Evolutionary conservation across 1,140 invertebrate genomes (phyloP), one percentile per base, ranked within the genome.

Genomic region (Orius laevigatus): DNA sequence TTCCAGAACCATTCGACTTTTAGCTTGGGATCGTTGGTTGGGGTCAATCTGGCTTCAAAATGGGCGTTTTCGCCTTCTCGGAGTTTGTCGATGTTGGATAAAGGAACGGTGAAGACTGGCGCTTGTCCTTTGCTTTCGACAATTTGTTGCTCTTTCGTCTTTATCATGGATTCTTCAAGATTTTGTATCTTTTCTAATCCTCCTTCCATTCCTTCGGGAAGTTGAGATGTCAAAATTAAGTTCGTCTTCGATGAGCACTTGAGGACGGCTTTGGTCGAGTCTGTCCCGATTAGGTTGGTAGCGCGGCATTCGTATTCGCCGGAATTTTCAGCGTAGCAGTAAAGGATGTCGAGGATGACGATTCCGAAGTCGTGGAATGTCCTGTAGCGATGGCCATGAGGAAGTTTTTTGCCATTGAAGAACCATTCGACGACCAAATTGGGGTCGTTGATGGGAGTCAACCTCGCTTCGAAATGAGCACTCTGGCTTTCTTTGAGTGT

Each of bases 291-390:
- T 63, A 89, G 85, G 59, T 96, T 96, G 10, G 79, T 80, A 14
- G 93, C 91, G 54, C 88, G 73, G 61, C 88, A 91, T 68, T 92
- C 87, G 59, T 91, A 93, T 14, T 81, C 75, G 25, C 93, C 92
- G 41, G 87, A 91, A 64, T 98, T 95, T 68, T 97, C 91, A 65
- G 89, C 88, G 60, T 95, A 96, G 56, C 89, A 94, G 62, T 95
- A 97, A 1, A 96, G 66, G 51, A 98, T 93, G 59, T 96, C 92
- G 50, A 98, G 70, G 56, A 94, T 91, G 25, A 96, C 92, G 61
- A 94, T 91, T 51, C 84, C 91, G 67, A 97, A 96, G 62, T 98
- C 92, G 62, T 96, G 89, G 79, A 93, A 91, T 40, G 89, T 94
- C 56, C 89, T 78, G 62, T 91, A 96, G 50, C 91, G 79, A 68